Base-by-base conservation (phyloP, 2,888 invertebrate species). In the Ptilodon capucinus region DNA sequence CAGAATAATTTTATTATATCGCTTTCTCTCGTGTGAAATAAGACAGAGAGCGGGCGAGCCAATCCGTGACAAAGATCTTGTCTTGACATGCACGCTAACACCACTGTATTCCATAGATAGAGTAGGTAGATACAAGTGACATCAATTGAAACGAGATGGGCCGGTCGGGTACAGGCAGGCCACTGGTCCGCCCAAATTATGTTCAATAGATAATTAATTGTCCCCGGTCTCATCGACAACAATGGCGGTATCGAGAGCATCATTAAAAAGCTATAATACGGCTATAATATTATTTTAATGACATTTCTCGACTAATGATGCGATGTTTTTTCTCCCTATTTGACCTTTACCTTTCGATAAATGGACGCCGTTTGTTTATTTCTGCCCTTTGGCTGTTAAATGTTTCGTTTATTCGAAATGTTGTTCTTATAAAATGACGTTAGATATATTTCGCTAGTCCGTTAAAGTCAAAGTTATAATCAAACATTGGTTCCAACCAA, bases 201-300 rank as follows among this genome's bases (percentile, higher is more conserved):
- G 90, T 90, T 86, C 87, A 82, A 88, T 88, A 82, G 88, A 86
- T 88, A 89, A 90, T 90, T 89, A 85, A 90, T 89, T 70, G 83
- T 73, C 68, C 74, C 81, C 76, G 83, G 80, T 82, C 85, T 78
- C 74, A 83, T 75, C 80, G 81, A 86, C 84, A 81, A 86, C 85
- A 87, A 87, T 85, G 73, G 76, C 70, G 55, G 64, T 77, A 81
- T 80, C 74, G 77, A 74, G 76, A 75, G 71, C 71, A 81, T 80
- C 81, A 79, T 81, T 81, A 84, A 75, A 73, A 76, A 75, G 64
- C 72, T 70, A 68, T 66, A 68, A 64, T 57, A 52, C 57, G 48
- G 51, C 58, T 60, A 65, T 70, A 64, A 64, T 65, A 64, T 55
- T 46, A 53, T 57, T 57, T 67, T 64, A 59, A 64, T 46, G 57